phyloP scores from a whole-genome alignment of 2,888 invertebrate genomes.

The Lottia gigantea region DNA sequence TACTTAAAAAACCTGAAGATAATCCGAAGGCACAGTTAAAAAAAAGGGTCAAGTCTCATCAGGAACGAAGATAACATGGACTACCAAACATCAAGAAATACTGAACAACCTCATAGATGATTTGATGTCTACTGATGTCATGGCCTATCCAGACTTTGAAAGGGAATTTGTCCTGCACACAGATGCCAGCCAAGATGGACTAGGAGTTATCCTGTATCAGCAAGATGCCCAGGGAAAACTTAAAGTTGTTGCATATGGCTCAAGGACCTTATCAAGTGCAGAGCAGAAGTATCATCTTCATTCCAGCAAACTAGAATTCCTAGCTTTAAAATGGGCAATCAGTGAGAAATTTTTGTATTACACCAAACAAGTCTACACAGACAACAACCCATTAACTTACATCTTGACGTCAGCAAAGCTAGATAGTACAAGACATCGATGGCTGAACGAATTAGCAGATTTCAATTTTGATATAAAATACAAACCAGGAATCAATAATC shows the following conservation, averaged over 20 bases:
- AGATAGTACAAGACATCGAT: constrained; percentile 11
- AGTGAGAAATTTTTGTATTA: constrained; percentile 21
- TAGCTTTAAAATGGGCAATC: constrained; percentile 26
- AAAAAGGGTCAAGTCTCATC: constrained; percentile 12
- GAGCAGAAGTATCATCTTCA: constrained; percentile 16
- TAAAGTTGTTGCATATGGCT: constrained; percentile 18
- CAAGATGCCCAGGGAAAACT: constrained; percentile 15
- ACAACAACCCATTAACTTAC: constrained; percentile 11
- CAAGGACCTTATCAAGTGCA: constrained; percentile 16
- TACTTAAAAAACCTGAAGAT: constrained; percentile 11
- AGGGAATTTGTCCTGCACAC: constrained; percentile 17
- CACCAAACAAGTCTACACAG: too few species aligned
- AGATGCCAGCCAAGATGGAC: constrained; percentile 20
- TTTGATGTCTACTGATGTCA: constrained; percentile 11
- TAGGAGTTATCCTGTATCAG: constrained; percentile 25
- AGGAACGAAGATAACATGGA: constrained; percentile 10
- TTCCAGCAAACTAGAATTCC: constrained; percentile 23
- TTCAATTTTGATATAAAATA: constrained; percentile 18
- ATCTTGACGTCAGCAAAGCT: constrained; percentile 4
- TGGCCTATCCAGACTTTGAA: constrained; percentile 21
- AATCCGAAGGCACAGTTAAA: neutral
- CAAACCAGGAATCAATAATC: constrained; percentile 19
- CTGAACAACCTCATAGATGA: constrained; percentile 17
- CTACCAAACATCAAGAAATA: constrained; percentile 2
- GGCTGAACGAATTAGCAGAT: constrained; percentile 18